These are phyloP conservation scores for Myotis brandtii DNA, from an alignment of 2,113 vertebrate species.

Conservation along the genomic window DNA sequence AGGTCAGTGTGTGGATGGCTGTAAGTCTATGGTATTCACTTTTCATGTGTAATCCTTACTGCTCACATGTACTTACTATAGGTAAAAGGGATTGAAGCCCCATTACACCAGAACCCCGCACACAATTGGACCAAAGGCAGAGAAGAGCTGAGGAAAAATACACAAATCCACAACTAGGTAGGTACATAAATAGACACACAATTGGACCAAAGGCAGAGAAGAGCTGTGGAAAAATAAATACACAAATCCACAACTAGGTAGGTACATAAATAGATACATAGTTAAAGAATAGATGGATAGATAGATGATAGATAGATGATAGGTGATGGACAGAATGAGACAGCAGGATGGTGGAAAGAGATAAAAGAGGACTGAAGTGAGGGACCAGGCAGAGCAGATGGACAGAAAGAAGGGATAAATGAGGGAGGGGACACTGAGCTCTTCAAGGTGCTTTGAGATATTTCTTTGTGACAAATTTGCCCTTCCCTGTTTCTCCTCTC, in stretches of 20 bases:
- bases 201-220: background rate
- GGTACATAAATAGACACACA: background rate
- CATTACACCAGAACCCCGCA: background rate
- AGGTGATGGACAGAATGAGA: background rate
- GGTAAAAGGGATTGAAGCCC: background rate
- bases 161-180: background rate
- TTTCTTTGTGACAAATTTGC: background rate
- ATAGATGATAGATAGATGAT: background rate
- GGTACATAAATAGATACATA: background rate
- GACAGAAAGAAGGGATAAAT: background rate
- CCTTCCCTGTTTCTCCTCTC: background rate
- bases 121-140: background rate
- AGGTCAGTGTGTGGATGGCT: background rate
- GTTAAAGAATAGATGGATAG: background rate
- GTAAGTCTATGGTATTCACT: background rate
- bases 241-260: background rate
- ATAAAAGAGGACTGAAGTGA: background rate
- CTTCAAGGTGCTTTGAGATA: background rate
- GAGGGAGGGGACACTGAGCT: fast-evolving
- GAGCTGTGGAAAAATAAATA: background rate
- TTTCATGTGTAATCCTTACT: background rate
- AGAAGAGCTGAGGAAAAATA: background rate
- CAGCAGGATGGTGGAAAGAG: background rate
- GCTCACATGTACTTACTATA: fast-evolving
- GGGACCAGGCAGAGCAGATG: background rate